Conservation (phyloP, 2,888 invertebrate species). For the Acleris cristana region DNA sequence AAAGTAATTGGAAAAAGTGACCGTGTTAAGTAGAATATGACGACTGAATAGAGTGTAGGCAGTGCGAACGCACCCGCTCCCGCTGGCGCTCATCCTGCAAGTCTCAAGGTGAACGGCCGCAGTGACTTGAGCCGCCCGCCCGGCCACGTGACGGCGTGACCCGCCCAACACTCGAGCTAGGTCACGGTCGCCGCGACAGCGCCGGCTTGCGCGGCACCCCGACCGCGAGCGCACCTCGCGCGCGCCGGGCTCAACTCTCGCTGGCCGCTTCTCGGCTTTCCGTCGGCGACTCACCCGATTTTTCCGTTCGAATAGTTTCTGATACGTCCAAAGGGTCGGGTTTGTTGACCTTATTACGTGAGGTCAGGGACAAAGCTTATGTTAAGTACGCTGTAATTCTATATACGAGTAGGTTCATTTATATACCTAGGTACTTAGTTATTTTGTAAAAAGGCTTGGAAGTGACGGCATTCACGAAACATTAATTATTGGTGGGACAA, state of each 20-base stretch:
- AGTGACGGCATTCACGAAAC: no score
- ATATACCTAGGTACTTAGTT: no score
- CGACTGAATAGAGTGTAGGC: not conserved
- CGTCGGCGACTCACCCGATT: conserved; percentile 65
- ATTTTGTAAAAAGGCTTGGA: no score
- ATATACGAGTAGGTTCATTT: not conserved
- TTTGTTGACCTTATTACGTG: conserved; percentile 64
- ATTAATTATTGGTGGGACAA: no score
- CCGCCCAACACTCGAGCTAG: conserved; percentile 78
- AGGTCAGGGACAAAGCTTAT: conserved; percentile 64
- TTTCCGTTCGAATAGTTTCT: conserved; percentile 79
- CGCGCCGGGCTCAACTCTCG: conserved; percentile 46
- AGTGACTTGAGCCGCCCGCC: conserved; percentile 70
- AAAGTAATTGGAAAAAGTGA: no score
- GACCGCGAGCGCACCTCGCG: conserved; percentile 38
- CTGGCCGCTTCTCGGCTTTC: conserved; percentile 58
- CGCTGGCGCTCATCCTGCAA: conserved; percentile 51
- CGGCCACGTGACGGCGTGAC: conserved; percentile 66
- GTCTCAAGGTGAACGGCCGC: conserved; percentile 81
- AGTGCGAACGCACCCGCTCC: conserved; percentile 48
- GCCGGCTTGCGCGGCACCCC: conserved; percentile 60
- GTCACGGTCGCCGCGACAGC: conserved; percentile 76
- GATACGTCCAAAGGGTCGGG: conserved; percentile 63
- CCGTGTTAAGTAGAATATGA: not conserved
- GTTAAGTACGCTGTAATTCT: not conserved